Conservation (phyloP, 2,113 vertebrate species). For the Tautogolabrus adspersus region DNA sequence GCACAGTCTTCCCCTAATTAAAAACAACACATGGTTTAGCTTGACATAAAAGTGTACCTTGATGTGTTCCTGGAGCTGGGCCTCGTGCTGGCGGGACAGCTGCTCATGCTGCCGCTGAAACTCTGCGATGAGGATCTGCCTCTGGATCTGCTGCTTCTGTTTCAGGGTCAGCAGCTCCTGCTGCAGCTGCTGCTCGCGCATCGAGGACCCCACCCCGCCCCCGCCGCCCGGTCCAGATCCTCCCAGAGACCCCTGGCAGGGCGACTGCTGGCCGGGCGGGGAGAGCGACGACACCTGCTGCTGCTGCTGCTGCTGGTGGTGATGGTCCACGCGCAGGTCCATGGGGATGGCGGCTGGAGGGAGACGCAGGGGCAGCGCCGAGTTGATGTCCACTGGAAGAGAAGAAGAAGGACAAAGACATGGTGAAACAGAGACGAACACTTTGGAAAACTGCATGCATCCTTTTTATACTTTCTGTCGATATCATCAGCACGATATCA, state of each 20-base stretch:
- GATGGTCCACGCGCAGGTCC: conserved; percentile 93
- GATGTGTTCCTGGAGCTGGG: conserved; percentile 96
- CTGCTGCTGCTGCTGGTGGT: conserved; percentile 82
- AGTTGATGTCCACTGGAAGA: conserved; percentile 91
- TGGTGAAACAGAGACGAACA: background rate
- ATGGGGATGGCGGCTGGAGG: conserved; percentile 92
- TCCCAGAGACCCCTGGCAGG: conserved; percentile 15
- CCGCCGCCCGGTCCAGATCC: conserved; percentile 52
- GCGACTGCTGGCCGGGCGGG: conserved; percentile 67
- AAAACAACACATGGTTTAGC: no score
- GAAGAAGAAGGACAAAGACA: background rate
- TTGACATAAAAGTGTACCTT: conserved; percentile 80
- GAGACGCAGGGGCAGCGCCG: conserved; percentile 92
- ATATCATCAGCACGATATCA: no score
- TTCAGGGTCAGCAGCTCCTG: conserved; percentile 96
- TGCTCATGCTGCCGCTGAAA: conserved; percentile 98
- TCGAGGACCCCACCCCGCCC: conserved; percentile 62
- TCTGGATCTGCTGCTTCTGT: conserved; percentile 98
- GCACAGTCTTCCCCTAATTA: no score
- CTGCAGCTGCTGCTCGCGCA: conserved; percentile 95
- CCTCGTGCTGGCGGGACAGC: conserved; percentile 97
- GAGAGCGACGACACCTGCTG: conserved; percentile 88
- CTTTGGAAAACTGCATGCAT: background rate
- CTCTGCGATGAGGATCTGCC: conserved; percentile 97
- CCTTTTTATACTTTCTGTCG: no score